Evolutionary conservation across 2,113 vertebrate genomes (phyloP).

Genomic region (Serilophus lunatus): DNA sequence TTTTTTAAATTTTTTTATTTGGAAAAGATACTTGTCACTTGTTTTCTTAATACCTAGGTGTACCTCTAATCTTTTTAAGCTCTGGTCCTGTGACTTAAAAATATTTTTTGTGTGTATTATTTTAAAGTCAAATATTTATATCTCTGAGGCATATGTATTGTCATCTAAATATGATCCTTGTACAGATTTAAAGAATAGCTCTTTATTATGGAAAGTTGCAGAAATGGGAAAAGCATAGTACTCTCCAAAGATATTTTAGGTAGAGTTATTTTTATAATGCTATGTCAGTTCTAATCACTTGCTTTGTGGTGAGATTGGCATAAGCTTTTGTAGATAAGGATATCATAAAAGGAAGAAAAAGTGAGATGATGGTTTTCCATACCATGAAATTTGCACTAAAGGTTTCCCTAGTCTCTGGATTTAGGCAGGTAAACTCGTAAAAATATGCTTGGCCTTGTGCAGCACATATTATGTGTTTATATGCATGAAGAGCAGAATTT

Average conservation of each 20-base stretch:
- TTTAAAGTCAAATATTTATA: neutral
- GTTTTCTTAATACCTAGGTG: neutral
- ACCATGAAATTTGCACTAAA: neutral
- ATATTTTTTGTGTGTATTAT: neutral
- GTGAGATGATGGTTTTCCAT: fast-evolving
- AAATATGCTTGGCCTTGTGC: neutral
- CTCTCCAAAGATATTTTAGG: neutral
- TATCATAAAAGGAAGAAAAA: neutral
- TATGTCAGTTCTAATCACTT: neutral
- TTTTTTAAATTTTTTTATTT: neutral
- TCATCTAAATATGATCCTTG: neutral
- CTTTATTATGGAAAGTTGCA: neutral
- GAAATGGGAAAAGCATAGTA: neutral
- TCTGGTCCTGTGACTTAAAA: neutral
- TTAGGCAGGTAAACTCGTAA: neutral
- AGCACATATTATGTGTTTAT: fast-evolving
- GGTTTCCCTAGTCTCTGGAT: neutral
- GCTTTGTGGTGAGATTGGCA: neutral
- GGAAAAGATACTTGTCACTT: neutral
- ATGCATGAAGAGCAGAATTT: neutral
- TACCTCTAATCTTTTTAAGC: neutral
- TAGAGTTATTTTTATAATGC: neutral
- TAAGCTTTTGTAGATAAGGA: neutral
- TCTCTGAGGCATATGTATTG: neutral
- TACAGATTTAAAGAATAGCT: neutral